These are phyloP conservation scores for Pseudonaja textilis DNA, from an alignment of 2,113 vertebrate species.

Conservation along the genomic window DNA sequence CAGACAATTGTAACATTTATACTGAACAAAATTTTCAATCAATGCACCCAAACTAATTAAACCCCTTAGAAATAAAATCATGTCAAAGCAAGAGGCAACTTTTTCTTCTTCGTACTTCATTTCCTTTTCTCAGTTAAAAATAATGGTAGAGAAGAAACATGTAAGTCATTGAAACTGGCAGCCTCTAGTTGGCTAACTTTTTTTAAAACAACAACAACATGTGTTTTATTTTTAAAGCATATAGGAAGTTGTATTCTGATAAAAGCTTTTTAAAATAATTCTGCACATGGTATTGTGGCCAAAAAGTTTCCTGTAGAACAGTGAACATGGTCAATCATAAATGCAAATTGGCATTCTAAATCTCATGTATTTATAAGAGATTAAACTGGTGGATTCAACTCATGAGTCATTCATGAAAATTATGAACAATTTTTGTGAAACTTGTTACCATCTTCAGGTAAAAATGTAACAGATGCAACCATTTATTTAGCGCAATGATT, in stretches of 20 bases:
- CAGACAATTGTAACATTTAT: conserved; percentile 72
- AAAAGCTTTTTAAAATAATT: conserved; percentile 42
- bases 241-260: conserved; percentile 35
- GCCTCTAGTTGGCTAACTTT: conserved; percentile 50
- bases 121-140: conserved; percentile 53
- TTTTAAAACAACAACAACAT: neutral
- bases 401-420: conserved; percentile 39
- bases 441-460: conserved; percentile 22
- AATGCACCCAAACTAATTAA: conserved; percentile 67
- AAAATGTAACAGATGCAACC: conserved; percentile 17
- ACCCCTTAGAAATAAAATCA: conserved; percentile 74
- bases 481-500: neutral
- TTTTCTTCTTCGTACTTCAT: neutral
- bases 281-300: conserved; percentile 67
- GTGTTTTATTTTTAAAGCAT: conserved; percentile 22
- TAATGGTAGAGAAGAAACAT: conserved; percentile 61
- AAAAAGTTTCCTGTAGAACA: conserved; percentile 72
- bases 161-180: conserved; percentile 55
- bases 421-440: conserved; percentile 38
- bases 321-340: conserved; percentile 60
- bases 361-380: conserved; percentile 49
- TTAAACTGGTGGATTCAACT: conserved; percentile 51
- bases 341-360: conserved; percentile 66
- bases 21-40: conserved; percentile 74
- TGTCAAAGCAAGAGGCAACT: conserved; percentile 61